These are phyloP conservation scores for Dryoscopus gambensis DNA, from an alignment of 2,113 vertebrate genomes.

Conservation along the genomic window DNA sequence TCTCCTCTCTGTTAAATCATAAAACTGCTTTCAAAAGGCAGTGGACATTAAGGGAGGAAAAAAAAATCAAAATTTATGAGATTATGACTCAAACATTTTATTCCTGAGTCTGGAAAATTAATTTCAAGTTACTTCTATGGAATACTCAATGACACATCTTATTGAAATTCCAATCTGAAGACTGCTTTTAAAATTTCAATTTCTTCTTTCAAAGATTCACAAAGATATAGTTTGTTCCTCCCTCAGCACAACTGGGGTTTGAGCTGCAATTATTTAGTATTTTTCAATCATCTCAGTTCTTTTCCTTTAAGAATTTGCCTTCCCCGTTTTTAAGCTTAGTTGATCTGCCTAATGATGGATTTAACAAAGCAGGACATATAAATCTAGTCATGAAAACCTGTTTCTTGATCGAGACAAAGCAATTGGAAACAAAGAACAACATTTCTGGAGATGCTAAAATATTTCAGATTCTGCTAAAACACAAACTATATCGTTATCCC, in stretches of 20 bases:
- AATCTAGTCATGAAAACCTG: not conserved
- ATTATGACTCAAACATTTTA: not conserved
- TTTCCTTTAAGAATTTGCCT: conserved; percentile 32
- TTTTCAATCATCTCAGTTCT: not conserved
- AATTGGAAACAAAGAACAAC: not conserved
- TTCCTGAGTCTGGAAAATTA: not conserved
- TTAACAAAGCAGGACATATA: conserved; percentile 19
- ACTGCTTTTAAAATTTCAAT: not conserved
- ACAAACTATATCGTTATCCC: not conserved
- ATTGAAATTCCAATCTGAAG: not conserved
- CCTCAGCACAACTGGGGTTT: not conserved
- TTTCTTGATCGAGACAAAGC: not conserved
- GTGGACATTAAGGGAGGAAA: not conserved
- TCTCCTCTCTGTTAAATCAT: not conserved
- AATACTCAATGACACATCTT: not conserved
- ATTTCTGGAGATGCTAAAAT: not conserved
- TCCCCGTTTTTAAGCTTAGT: conserved; percentile 1
- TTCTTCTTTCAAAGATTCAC: not conserved
- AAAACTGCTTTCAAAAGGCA: not conserved
- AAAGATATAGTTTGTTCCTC: not conserved
- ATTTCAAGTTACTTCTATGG: not conserved
- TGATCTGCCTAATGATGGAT: conserved; percentile 51
- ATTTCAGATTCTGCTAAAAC: not conserved
- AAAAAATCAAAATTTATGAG: not conserved
- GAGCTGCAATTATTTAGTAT: not conserved